Conservation (phyloP, 2,888 invertebrate genomes). For the Phortica okadai region DNA sequence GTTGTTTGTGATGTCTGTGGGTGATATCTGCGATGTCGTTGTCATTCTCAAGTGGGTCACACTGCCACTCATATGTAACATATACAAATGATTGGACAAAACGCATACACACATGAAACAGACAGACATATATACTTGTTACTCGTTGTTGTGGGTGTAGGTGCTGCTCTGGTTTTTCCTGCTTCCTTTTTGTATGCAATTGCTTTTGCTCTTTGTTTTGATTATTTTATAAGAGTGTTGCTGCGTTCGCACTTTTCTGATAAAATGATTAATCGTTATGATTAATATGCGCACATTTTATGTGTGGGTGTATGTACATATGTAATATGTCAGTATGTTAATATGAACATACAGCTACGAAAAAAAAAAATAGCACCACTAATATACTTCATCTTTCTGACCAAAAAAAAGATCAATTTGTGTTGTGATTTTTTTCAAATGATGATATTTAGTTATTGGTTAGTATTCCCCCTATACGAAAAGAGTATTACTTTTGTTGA, state of each 20-base stretch:
- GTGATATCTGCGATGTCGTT: slow-evolving; percentile 61
- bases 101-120: not conserved
- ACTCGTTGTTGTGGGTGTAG: not conserved
- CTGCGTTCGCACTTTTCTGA: slow-evolving; percentile 65
- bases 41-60: slow-evolving; percentile 62
- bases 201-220: slow-evolving; percentile 9
- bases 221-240: slow-evolving; percentile 36
- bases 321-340: slow-evolving; percentile 44
- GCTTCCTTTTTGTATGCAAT: slow-evolving; percentile 34
- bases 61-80: slow-evolving; percentile 43
- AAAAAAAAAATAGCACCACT: too few species aligned
- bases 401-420: too few species aligned
- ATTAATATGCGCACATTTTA: slow-evolving; percentile 43
- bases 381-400: too few species aligned
- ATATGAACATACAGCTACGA: not conserved
- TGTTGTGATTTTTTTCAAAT: too few species aligned
- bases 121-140: not conserved
- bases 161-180: slow-evolving; percentile 38
- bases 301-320: slow-evolving; percentile 35
- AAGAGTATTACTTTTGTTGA: too few species aligned
- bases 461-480: too few species aligned
- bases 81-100: not conserved
- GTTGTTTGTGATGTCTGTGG: slow-evolving; percentile 28
- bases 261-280: slow-evolving; percentile 68
- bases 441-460: too few species aligned